A percentile compares a stretch with the other conserved stretches of the same genome.
phyloP scores from a whole-genome alignment of 2,113 vertebrate genomes.

The Rafetus swinhoei region DNA sequence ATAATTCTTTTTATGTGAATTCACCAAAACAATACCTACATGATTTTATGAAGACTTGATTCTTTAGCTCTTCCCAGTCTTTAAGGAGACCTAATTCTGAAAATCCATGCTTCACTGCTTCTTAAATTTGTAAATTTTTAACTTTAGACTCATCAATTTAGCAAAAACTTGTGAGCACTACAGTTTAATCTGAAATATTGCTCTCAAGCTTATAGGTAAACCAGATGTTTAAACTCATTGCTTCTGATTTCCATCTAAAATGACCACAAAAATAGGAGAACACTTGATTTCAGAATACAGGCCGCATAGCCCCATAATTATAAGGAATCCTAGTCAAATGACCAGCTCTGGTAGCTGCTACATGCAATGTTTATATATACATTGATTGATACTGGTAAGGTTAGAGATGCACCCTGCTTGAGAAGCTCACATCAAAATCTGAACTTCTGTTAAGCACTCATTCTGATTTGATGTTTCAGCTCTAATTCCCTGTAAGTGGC shows the following conservation, averaged over 20 bases:
- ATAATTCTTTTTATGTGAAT: background rate
- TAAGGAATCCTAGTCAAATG: background rate
- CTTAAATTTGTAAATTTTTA: background rate
- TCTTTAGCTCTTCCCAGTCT: background rate
- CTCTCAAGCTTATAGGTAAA: background rate
- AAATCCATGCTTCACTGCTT: background rate
- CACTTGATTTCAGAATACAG: background rate
- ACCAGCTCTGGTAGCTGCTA: background rate
- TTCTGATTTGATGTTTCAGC: background rate
- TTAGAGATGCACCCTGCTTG: background rate
- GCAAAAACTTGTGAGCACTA: background rate
- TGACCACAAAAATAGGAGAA: background rate
- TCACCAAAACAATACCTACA: background rate
- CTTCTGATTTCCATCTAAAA: background rate
- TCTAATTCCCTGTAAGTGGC: no score
- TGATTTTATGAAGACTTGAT: background rate
- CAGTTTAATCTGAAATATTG: background rate
- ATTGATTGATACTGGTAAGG: background rate
- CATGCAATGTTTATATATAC: background rate
- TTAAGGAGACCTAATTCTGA: background rate
- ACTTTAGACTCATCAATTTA: background rate
- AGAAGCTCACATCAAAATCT: background rate
- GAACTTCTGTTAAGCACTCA: background rate
- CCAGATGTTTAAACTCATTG: background rate
- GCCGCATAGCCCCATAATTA: background rate